Conservation (phyloP, 2,113 vertebrate genomes). For the Ptyas mucosa region DNA sequence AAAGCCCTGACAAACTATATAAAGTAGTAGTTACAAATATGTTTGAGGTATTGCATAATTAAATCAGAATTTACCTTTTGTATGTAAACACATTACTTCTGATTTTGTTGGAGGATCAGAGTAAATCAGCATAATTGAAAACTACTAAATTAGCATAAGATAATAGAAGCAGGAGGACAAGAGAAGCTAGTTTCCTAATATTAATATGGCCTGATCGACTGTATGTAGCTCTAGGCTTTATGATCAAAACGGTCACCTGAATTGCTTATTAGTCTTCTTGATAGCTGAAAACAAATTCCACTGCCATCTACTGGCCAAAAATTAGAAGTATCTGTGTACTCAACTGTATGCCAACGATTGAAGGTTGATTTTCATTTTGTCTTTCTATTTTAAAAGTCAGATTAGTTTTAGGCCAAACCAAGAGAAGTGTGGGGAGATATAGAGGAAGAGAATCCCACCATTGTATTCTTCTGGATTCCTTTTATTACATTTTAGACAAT, state of each 20-base stretch:
- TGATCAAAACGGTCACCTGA: not conserved
- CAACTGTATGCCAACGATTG: not conserved
- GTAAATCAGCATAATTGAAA: not conserved
- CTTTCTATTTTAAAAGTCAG: not conserved
- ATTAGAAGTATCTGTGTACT: not conserved
- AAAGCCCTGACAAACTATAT: not conserved
- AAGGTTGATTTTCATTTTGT: not conserved
- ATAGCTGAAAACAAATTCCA: conserved; percentile 2
- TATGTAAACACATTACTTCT: not conserved
- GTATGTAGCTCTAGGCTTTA: not conserved
- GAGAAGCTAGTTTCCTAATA: not conserved
- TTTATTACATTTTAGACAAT: not conserved
- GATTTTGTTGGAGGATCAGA: not conserved
- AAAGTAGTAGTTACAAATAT: not conserved
- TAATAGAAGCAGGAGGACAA: not conserved
- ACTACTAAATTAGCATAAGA: not conserved
- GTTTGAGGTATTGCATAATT: not conserved
- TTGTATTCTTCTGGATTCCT: not conserved
- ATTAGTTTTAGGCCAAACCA: not conserved
- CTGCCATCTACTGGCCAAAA: conserved; percentile 23
- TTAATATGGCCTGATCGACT: not conserved
- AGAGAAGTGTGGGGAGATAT: not conserved
- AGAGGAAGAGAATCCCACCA: not conserved
- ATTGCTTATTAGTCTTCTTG: not conserved
- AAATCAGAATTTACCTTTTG: not conserved